Percentiles rank a stretch among this genome's conserved stretches.
Conservation (phyloP, 2,113 vertebrate genomes). For the Limnothrissa miodon region DNA sequence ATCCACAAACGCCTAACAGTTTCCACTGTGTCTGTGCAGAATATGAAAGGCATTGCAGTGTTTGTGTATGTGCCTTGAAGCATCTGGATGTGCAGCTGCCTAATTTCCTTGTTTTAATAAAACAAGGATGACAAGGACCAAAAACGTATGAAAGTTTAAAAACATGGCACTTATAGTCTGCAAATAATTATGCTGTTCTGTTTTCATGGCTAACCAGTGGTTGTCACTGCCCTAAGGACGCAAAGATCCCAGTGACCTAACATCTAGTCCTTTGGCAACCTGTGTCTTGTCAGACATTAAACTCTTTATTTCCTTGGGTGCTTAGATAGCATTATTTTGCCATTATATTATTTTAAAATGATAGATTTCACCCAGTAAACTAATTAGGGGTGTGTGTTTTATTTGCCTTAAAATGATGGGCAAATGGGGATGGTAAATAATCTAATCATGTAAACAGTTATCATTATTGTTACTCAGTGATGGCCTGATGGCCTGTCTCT, state of each 20-base stretch:
- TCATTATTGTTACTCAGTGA: neutral
- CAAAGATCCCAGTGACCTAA: neutral
- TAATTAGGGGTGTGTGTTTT: no score
- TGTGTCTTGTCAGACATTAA: no score
- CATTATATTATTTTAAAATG: no score
- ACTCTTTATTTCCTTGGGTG: no score
- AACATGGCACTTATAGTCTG: neutral
- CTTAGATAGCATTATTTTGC: no score
- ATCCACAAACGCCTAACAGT: no score
- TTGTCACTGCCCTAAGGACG: neutral
- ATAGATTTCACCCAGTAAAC: no score
- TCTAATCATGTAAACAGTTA: no score
- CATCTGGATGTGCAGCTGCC: neutral
- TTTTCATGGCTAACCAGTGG: neutral
- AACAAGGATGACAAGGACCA: neutral
- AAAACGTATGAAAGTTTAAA: constrained; percentile 2
- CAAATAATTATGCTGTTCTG: neutral
- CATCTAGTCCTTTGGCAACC: neutral
- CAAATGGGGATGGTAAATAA: no score
- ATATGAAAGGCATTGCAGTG: neutral
- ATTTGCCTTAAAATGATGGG: no score
- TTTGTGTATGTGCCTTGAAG: neutral
- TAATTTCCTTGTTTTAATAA: neutral
- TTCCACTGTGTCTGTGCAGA: no score
- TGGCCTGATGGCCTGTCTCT: no score